These are phyloP conservation scores for Morone saxatilis DNA, from an alignment of 2,113 vertebrate genomes.

Conservation along the genomic window DNA sequence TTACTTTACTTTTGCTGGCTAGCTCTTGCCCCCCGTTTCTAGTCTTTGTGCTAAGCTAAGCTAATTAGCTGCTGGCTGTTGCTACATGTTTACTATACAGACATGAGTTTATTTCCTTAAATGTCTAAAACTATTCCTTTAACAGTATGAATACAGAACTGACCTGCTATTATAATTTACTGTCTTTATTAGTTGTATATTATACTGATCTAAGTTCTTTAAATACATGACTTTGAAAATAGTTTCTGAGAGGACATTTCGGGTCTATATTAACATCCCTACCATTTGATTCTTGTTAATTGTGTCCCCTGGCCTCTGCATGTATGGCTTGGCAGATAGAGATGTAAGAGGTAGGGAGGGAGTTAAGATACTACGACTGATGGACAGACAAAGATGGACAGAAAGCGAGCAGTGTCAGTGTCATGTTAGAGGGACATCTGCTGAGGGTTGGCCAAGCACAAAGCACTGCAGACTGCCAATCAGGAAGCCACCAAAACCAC, in stretches of 20 bases:
- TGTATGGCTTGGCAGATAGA: neutral
- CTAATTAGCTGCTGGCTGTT: neutral
- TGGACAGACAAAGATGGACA: conserved; percentile 9
- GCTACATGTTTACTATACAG: neutral
- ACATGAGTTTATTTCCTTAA: neutral
- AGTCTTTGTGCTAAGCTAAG: neutral
- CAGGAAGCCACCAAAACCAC: conserved; percentile 70
- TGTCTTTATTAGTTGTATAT: neutral
- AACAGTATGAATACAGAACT: neutral
- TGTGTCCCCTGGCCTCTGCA: neutral
- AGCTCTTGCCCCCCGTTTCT: neutral
- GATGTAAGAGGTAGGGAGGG: conserved; percentile 9
- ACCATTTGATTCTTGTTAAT: neutral
- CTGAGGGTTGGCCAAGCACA: conserved; percentile 51
- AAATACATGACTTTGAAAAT: neutral
- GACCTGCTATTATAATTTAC: neutral
- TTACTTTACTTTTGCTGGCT: neutral
- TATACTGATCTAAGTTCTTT: neutral
- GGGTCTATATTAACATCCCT: neutral
- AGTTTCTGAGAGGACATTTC: neutral
- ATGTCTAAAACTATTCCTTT: neutral
- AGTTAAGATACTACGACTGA: conserved; percentile 15
- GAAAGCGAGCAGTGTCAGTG: conserved; percentile 20
- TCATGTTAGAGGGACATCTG: conserved; percentile 65
- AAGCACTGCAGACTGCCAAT: conserved; percentile 51